Evolutionary conservation across 2,113 vertebrate species (phyloP), one percentile per base, ranked within the genome.

Genomic region (Silurus meridionalis): DNA sequence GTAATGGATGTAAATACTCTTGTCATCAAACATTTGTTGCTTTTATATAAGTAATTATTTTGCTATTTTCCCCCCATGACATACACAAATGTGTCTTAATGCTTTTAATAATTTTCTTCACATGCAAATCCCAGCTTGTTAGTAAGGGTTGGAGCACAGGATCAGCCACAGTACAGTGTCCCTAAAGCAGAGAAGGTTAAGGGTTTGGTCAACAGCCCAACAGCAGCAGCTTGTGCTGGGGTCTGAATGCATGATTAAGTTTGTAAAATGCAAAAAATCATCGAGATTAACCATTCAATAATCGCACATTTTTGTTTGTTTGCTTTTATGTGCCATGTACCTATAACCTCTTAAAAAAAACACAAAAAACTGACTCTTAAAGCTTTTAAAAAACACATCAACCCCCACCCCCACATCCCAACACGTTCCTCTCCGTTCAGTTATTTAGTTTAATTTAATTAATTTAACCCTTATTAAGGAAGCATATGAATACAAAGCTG

Each of bases 371-470:
- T 21, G 71, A 19, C 69, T 61, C 15, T 48, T 61, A 84, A 48
- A 23, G 14, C 28, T 25, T 37, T 60, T 60, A 25, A 71, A 61
- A 79, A 57, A n/a, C 0, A 86, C 75, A 77, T 78, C 37, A 28
- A 28, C 50, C 10, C 53, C 63, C 61, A 1, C 48, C 60, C 57
- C 28, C 13, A 28, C 55, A 72, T 15, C 3, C n/a, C 61, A 52
- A 14, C 21, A 55, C 37, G 2, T 8, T 23, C 14, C 77, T 83
- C 1, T 60, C 28, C 46, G 21, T 52, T 80, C 87, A 72, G 23
- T 83, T 86, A 86, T 86, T 89, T 17, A 84, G 83, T 89, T 84
- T 66, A 14, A 55, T 87, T 81, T 63, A 87, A 83, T 87, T 87
- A 85, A 53, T 72, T 14, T 71, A 71, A 55, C 61, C 78, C 63